A percentile compares a stretch with the other conserved stretches of the same genome.
Evolutionary conservation across 1,140 invertebrate species (phyloP).

Genomic region (Neotoxoptera formosana): DNA sequence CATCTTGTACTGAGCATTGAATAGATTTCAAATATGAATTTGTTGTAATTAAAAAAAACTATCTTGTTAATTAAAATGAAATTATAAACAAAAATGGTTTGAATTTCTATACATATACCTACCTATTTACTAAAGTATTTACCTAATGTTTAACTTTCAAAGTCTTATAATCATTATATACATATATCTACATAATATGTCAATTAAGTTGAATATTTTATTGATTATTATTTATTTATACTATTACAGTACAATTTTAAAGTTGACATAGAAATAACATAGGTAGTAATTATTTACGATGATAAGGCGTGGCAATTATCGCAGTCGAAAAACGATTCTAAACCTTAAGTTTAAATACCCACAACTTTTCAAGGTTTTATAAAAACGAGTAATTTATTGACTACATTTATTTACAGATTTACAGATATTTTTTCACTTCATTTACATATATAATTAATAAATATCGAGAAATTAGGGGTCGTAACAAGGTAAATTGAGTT

Average conservation of each 20-base stretch:
- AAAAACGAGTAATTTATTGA: too few relatives aligned
- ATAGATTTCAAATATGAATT: background rate
- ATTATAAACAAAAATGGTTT: too few relatives aligned
- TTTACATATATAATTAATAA: too few relatives aligned
- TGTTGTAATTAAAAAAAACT: background rate
- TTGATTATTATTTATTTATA: background rate
- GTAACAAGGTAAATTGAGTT: too few relatives aligned
- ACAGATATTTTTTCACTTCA: too few relatives aligned
- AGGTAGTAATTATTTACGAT: background rate
- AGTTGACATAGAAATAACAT: background rate
- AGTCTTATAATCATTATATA: background rate
- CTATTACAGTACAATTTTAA: background rate
- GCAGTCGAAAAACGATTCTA: too few relatives aligned
- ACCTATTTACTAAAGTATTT: background rate
- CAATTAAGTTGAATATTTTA: background rate
- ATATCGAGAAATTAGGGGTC: too few relatives aligned
- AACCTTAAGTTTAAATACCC: too few relatives aligned
- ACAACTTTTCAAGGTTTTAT: too few relatives aligned
- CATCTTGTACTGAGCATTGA: background rate
- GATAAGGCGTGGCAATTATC: background rate
- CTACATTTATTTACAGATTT: too few relatives aligned
- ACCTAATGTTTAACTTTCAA: background rate
- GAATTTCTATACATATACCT: background rate
- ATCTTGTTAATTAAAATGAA: background rate
- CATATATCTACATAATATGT: too few relatives aligned